Evolutionary conservation across 1,140 invertebrate species (phyloP).

Genomic region (Procambarus clarkii): DNA sequence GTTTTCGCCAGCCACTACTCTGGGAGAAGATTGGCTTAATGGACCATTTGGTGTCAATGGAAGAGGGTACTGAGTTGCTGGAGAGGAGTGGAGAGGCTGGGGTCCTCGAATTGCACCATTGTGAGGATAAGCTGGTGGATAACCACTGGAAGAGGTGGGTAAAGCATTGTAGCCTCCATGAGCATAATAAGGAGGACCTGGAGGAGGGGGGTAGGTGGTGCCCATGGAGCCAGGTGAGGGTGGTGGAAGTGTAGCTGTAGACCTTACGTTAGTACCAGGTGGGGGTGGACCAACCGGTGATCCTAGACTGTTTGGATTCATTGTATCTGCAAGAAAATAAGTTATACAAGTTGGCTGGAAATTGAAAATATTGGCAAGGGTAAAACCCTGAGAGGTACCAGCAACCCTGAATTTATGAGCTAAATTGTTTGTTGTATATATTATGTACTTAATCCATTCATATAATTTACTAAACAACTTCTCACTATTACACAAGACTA

Average conservation of each 20-base stretch:
- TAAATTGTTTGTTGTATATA: background rate
- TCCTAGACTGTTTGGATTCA: slow-evolving; percentile 68
- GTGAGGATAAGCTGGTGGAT: slow-evolving; percentile 62
- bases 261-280: slow-evolving; percentile 71
- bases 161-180: slow-evolving; percentile 49
- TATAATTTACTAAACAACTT: background rate
- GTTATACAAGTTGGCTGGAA: no score
- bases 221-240: slow-evolving; percentile 66
- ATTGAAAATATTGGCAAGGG: no score
- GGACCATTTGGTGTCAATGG: slow-evolving; percentile 70
- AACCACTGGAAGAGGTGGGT: slow-evolving; percentile 56
- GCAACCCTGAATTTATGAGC: background rate
- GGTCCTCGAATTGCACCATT: slow-evolving; percentile 61
- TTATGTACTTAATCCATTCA: background rate
- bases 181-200: slow-evolving; percentile 58
- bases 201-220: slow-evolving; percentile 57
- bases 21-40: slow-evolving; percentile 70
- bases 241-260: slow-evolving; percentile 68
- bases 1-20: slow-evolving; percentile 61
- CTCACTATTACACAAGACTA: no score
- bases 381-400: no score
- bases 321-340: slow-evolving; percentile 55
- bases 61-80: slow-evolving; percentile 66
- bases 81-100: slow-evolving; percentile 69
- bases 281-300: slow-evolving; percentile 71